Percentiles rank a stretch among this genome's conserved stretches.
These are phyloP conservation scores for Gastrophryne carolinensis DNA, from an alignment of 2,797 vertebrate genomes.

Conservation along the genomic window DNA sequence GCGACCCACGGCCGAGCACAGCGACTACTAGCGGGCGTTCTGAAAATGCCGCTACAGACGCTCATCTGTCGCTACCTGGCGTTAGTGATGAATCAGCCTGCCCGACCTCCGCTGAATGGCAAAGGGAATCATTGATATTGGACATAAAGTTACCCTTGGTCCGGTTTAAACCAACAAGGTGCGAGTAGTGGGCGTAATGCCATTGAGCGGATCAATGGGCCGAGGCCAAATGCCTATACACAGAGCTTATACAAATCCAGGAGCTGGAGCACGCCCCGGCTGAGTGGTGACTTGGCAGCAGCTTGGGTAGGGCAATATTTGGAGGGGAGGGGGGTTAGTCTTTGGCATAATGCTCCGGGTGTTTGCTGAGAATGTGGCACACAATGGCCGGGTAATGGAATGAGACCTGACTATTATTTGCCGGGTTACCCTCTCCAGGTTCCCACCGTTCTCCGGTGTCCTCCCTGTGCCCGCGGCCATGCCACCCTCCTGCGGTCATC, in stretches of 20 bases:
- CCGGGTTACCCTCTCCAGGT: background rate
- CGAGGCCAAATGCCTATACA: background rate
- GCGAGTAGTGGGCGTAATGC: too few relatives aligned
- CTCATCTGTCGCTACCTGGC: too few relatives aligned
- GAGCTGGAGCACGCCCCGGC: background rate
- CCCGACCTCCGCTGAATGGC: too few relatives aligned
- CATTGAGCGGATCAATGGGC: too few relatives aligned
- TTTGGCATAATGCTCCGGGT: background rate
- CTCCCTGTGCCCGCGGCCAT: background rate
- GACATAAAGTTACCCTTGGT: too few relatives aligned
- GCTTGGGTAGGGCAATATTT: background rate
- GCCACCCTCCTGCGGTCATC: background rate
- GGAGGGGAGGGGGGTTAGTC: conserved; percentile 1
- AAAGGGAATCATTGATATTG: too few relatives aligned
- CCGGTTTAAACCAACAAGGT: too few relatives aligned
- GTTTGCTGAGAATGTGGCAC: conserved; percentile 8
- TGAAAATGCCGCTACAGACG: too few relatives aligned
- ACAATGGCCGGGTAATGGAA: conserved; percentile 15
- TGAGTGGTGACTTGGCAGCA: background rate
- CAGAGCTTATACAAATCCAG: background rate
- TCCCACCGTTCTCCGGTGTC: conserved; percentile 16
- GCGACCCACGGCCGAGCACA: too few relatives aligned
- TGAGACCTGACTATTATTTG: conserved; percentile 17
- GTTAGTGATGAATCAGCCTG: too few relatives aligned
- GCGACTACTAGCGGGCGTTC: too few relatives aligned